Conservation (phyloP, 1,140 invertebrate genomes). For the Chlorops oryzae region DNA sequence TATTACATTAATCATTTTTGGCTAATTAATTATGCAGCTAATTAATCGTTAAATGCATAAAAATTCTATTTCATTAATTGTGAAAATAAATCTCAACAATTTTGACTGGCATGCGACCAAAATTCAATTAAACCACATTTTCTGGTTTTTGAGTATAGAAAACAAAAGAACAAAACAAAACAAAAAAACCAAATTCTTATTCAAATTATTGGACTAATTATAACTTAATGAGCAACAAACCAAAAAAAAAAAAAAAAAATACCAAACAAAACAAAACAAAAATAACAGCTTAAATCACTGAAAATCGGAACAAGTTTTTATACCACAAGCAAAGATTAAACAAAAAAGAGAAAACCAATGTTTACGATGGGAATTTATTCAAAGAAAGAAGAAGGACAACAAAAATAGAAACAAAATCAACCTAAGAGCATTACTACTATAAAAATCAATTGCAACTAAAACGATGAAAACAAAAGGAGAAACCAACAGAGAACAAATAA, state of each 20-base stretch:
- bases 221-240: conserved; percentile 11
- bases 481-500: conserved; percentile 6
- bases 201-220: neutral
- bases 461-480: conserved; percentile 2
- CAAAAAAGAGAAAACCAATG: conserved; percentile 2
- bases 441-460: neutral
- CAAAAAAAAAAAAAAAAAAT: conserved; percentile 1
- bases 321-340: conserved; percentile 6
- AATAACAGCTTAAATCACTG: conserved; percentile 21
- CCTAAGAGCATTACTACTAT: neutral
- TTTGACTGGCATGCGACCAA: conserved; percentile 45
- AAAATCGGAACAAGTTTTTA: conserved; percentile 20
- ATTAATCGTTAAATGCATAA: too few relatives aligned
- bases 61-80: neutral
- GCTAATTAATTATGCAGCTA: too few relatives aligned
- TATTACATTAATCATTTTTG: too few relatives aligned
- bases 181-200: conserved; percentile 1
- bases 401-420: neutral
- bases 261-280: conserved; percentile 19
- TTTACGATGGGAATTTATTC: conserved; percentile 5
- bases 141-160: conserved; percentile 41
- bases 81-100: conserved; percentile 21
- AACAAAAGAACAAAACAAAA: conserved; percentile 18
- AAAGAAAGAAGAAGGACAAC: neutral
- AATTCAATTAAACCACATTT: too few relatives aligned